Percentiles rank a stretch among this genome's conserved stretches.
Conservation (phyloP, 2,888 invertebrate species). For the Cancer borealis region DNA sequence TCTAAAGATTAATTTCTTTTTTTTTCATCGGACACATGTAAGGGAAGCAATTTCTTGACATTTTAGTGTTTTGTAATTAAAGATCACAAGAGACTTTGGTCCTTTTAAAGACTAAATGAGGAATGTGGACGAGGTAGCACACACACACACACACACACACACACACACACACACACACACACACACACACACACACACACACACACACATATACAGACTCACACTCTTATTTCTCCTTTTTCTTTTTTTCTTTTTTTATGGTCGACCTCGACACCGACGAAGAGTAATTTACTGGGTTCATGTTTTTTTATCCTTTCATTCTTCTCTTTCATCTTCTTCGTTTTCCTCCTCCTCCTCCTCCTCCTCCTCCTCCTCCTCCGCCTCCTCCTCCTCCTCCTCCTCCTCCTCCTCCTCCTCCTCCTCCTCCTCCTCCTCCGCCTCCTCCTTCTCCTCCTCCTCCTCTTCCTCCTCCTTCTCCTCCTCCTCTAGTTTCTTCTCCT, state of each 20-base stretch:
- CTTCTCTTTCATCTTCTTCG: background rate
- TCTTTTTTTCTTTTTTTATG: background rate
- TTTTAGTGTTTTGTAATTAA: background rate
- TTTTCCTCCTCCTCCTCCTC: background rate
- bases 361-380: background rate
- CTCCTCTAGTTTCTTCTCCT: background rate
- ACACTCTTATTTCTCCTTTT: background rate
- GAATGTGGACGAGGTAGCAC: background rate
- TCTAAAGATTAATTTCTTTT: background rate
- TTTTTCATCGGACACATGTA: background rate
- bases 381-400: too few species aligned
- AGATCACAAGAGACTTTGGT: background rate
- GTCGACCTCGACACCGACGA: background rate
- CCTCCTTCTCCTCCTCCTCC: too few species aligned
- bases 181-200: background rate
- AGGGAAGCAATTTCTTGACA: background rate
- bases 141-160: background rate
- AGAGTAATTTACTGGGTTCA: conserved; percentile 20
- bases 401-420: too few species aligned
- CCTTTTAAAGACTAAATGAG: background rate
- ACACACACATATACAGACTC: too few species aligned
- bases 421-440: too few species aligned
- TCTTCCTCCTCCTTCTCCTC: too few species aligned
- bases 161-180: background rate
- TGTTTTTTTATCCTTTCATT: background rate